Evolutionary conservation across 2,113 vertebrate species (phyloP).

Genomic region (Labeo rohita): DNA sequence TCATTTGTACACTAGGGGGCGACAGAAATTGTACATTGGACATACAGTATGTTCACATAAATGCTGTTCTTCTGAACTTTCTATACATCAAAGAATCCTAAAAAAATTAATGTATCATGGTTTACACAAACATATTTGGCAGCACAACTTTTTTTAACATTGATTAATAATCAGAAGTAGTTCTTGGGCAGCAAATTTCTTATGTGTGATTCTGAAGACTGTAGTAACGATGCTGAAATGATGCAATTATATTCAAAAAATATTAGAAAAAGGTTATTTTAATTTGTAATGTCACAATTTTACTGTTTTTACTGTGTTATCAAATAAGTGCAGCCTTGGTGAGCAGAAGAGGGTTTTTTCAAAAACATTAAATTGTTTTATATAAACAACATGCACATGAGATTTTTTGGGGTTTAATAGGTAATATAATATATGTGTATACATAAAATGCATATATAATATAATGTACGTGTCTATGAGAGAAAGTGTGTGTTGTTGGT

Average conservation of each 20-base stretch:
- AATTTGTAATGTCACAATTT: no score
- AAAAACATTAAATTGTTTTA: neutral
- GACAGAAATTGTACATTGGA: slow-evolving; percentile 55
- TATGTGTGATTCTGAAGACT: neutral
- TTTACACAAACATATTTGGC: neutral
- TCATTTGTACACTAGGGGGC: slow-evolving; percentile 66
- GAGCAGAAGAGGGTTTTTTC: neutral
- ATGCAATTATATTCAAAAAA: neutral
- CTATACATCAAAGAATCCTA: neutral
- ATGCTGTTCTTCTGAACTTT: neutral
- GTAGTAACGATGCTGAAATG: neutral
- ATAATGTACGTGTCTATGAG: no score
- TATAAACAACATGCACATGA: no score
- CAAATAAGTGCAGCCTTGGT: neutral
- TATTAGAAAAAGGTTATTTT: no score
- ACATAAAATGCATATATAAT: no score
- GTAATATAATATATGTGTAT: no score
- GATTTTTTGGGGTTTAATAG: no score
- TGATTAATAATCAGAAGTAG: neutral
- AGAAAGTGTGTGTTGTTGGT: no score
- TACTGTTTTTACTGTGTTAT: no score
- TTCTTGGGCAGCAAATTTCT: neutral
- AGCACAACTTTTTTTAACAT: neutral
- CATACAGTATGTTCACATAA: neutral
- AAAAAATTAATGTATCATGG: neutral